A percentile compares a stretch with the other conserved stretches of the same genome.
Evolutionary conservation across 2,113 vertebrate genomes (phyloP).

Genomic region (Phainopepla nitens): DNA sequence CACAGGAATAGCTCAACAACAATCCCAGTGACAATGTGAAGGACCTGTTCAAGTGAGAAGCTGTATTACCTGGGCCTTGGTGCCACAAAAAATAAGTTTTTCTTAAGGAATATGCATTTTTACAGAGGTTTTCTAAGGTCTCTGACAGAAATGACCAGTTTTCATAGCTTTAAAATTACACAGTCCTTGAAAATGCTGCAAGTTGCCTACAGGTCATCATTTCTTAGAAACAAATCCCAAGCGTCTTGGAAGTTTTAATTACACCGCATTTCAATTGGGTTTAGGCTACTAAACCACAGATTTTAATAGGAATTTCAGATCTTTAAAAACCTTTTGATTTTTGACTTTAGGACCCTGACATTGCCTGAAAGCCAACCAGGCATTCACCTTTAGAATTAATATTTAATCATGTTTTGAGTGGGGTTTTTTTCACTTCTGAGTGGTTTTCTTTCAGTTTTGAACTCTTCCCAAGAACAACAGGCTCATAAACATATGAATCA

Average conservation of each 20-base stretch:
- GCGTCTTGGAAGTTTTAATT: neutral
- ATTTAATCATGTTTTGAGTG: neutral
- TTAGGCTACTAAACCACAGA: neutral
- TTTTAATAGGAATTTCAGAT: neutral
- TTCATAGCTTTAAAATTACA: neutral
- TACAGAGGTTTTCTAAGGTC: neutral
- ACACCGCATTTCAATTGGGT: neutral
- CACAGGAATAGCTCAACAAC: neutral
- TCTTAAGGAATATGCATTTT: neutral
- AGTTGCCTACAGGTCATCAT: neutral
- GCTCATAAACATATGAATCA: neutral
- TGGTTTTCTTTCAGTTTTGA: neutral
- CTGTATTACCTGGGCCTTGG: neutral
- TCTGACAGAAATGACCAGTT: neutral
- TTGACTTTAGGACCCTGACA: neutral
- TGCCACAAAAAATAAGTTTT: neutral
- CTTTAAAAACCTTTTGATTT: neutral
- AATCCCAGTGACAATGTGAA: neutral
- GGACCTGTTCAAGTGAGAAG: neutral
- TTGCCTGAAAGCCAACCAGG: neutral
- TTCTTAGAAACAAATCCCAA: conserved; percentile 4
- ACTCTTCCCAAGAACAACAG: neutral
- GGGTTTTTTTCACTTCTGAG: neutral
- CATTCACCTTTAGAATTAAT: neutral
- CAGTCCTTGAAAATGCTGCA: neutral